Base-by-base conservation (phyloP, 2,797 vertebrate genomes). In the Anas bahamensis region DNA sequence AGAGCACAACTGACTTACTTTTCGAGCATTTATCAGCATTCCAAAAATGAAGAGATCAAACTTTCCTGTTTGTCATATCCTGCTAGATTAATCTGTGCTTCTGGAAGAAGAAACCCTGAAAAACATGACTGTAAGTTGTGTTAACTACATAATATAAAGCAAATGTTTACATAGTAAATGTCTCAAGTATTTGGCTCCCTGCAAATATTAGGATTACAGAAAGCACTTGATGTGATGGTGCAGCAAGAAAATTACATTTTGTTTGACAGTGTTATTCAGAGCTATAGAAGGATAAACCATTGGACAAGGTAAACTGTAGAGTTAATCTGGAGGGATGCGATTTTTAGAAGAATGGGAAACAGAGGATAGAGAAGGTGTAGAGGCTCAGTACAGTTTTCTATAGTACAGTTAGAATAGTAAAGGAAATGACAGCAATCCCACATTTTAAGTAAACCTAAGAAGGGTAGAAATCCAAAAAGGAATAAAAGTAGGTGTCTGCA, bases 1-100 rank as follows among this genome's bases (percentile, higher is more conserved):
- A 79, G 39, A 86, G 5, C 21, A 83, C 0, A 2, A 80, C 56
- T 83, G 83, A n/a, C 73, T 93, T 84, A 82, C 60, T 91, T 79
- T 41, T 94, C 52, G 84, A 63, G 39, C 39, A 84, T 91, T 91
- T 86, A 64, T 76, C 29, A 81, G 31, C 63, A 55, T 91, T 81
- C 89, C 24, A 88, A 75, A 89, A 88, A 46, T 29, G 29, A 96
- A 84, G 52, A 78, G 78, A 78, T 88, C 74, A 79, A 89, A 86
- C 35, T 57, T 86, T 91, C 86, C 80, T 73, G 42, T 82, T 74
- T 2, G 18, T 82, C 78, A 74, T 46, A 84, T 86, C 64, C 83
- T 53, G 17, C 61, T 75, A 79, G 64, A 83, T 79, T 91, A 48
- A 72, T 70, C 19, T 73, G 60, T 73, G 46, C 41, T 86, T 52